Conservation (phyloP, 2,113 vertebrate genomes). For the Sterrhoptilus dennistouni region DNA sequence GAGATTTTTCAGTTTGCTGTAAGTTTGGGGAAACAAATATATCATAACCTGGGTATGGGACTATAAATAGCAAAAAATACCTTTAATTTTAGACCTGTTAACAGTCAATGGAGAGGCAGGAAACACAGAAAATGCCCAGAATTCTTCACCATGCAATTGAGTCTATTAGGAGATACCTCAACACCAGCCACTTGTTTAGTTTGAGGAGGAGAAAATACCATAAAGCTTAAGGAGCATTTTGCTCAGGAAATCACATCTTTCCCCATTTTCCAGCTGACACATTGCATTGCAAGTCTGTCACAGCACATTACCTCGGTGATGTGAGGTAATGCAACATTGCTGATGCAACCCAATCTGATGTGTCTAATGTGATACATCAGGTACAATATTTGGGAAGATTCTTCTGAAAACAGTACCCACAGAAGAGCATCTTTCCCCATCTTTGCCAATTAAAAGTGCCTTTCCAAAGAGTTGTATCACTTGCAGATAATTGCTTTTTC, state of each 20-base stretch:
- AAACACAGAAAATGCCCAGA: not conserved
- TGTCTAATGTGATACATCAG: slow-evolving; percentile 63
- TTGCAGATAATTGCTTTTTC: slow-evolving; percentile 46
- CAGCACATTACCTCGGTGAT: slow-evolving; percentile 44
- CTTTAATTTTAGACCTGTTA: not conserved
- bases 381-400: slow-evolving; percentile 16
- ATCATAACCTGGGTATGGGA: not conserved
- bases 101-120: not conserved
- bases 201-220: not conserved
- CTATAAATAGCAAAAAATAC: not conserved
- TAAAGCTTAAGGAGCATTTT: slow-evolving; percentile 44
- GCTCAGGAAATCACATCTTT: slow-evolving; percentile 55
- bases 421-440: not conserved
- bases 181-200: not conserved
- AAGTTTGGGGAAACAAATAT: not conserved
- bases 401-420: not conserved
- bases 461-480: not conserved
- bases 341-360: slow-evolving; percentile 54
- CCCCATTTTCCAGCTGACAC: slow-evolving; percentile 63
- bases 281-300: slow-evolving; percentile 42
- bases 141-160: not conserved
- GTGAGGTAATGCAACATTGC: slow-evolving; percentile 33
- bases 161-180: not conserved
- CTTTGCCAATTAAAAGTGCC: slow-evolving; percentile 8
- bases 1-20: not conserved